Evolutionary conservation across 30 jellyfish, hydroid and myxozoan species (phyloP).

Genomic region (Hydractinia symbiolongicarpus): DNA sequence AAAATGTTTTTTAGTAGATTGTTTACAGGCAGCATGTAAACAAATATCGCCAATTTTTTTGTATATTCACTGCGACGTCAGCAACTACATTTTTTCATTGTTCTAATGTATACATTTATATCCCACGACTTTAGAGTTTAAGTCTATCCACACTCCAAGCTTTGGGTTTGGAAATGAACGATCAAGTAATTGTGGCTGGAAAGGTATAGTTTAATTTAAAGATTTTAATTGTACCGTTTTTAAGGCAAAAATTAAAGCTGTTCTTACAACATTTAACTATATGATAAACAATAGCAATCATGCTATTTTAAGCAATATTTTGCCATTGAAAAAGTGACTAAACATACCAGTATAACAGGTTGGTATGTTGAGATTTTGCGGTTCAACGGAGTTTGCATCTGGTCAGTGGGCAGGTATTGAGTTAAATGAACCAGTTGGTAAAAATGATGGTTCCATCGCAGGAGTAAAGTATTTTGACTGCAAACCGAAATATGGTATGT

Average conservation of each 20-base stretch:
- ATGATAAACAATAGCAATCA: too few species aligned
- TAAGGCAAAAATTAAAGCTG: too few species aligned
- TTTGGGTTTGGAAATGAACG: conserved; percentile 61
- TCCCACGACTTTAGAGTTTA: conserved; percentile 9
- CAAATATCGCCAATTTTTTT: too few species aligned
- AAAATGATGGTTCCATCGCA: conserved; percentile 72
- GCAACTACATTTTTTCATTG: background rate
- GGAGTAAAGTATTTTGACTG: conserved; percentile 68
- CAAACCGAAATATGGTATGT: conserved; percentile 57
- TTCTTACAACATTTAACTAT: too few species aligned
- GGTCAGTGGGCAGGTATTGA: conserved; percentile 88
- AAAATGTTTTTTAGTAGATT: too few species aligned
- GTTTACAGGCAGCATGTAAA: too few species aligned
- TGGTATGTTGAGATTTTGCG: conserved; percentile 58
- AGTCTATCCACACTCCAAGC: conserved; percentile 48
- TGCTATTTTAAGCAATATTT: too few species aligned
- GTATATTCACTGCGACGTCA: too few species aligned
- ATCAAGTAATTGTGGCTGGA: conserved; percentile 52
- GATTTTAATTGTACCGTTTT: too few species aligned
- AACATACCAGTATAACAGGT: conserved; percentile 17
- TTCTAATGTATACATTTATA: background rate
- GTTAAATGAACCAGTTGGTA: conserved; percentile 61
- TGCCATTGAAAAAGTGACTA: background rate
- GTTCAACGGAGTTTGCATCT: conserved; percentile 79
- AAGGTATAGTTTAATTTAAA: conserved; percentile 31